Base-by-base conservation (phyloP, 2,113 vertebrate species). In the Callaeas wilsoni region DNA sequence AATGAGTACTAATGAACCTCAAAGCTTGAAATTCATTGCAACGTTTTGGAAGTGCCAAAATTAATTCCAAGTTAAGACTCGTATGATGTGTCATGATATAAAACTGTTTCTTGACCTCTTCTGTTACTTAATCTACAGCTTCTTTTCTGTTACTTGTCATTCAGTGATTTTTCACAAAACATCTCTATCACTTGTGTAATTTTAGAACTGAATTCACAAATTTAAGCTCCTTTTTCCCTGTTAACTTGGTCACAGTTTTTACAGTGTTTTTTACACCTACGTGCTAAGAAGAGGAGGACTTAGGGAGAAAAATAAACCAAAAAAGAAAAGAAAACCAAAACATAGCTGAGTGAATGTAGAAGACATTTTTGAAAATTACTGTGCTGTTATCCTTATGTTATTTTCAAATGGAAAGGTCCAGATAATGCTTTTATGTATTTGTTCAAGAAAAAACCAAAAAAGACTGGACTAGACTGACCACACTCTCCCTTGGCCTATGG, bases 161-260 rank as follows among this genome's bases (percentile, higher is more conserved):
- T 75, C 56, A 81, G 56, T 1, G 17, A 64, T 78, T 96, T 70
- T 94, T 84, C 11, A 69, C 80, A 87, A 82, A 5, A 17, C 16
- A 44, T 21, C 16, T 44, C n/a, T 32, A 16, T 20, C 65, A 56
- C 84, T 92, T 29, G 27, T 29, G 30, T 78, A 67, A 95, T 92
- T 95, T 96, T 86, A 95, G 89, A 89, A 77, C 9, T 32, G 77
- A 84, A 86, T 77, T 92, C 22, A 75, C 65, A 84, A 88, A 77
- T 62, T 63, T 37, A 77, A 92, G 65, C 41, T 81, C 44, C 19
- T 88, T 83, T 75, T 68, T 88, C 64, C 47, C 50, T 22, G 65
- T 57, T 65, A 87, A 82, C 37, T 77, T 8, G 2, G 76, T 88
- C 79, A 88, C 44, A 90, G 92, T 56, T 83, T 88, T 62, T 55